These are phyloP conservation scores for Drepana falcataria DNA, from an alignment of 2,888 invertebrate species.

Conservation along the genomic window DNA sequence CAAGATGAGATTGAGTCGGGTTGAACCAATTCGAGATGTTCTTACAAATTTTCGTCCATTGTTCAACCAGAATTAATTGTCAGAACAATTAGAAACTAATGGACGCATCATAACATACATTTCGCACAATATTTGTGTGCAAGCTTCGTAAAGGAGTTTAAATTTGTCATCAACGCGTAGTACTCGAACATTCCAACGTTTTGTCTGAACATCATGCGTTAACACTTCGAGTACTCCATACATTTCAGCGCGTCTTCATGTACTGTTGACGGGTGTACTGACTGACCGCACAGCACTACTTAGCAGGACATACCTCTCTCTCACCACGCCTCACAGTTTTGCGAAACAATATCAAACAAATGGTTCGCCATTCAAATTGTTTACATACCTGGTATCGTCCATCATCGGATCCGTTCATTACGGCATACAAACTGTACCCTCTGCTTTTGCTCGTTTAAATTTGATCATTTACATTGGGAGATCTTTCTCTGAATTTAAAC, in stretches of 20 bases:
- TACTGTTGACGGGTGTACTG: neutral
- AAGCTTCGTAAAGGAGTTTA: too few relatives aligned
- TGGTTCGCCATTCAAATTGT: conserved; percentile 11
- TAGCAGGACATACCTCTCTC: neutral
- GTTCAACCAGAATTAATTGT: too few relatives aligned
- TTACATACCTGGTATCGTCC: conserved; percentile 33
- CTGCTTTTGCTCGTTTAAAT: too few relatives aligned
- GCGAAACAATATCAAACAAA: neutral
- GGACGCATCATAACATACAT: too few relatives aligned
- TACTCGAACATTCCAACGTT: neutral
- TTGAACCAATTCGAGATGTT: too few relatives aligned
- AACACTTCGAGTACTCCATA: neutral
- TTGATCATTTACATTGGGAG: too few relatives aligned
- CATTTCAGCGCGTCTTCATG: neutral
- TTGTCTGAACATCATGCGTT: neutral
- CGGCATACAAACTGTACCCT: conserved; percentile 7
- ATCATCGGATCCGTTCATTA: conserved; percentile 27
- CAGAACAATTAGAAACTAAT: too few relatives aligned
- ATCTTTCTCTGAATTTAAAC: too few relatives aligned
- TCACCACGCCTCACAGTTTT: neutral
- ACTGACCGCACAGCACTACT: neutral
- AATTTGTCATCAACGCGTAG: neutral
- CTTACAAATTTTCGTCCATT: too few relatives aligned
- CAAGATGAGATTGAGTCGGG: too few relatives aligned
- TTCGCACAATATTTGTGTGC: too few relatives aligned